Base-by-base conservation (phyloP, 1,140 invertebrate species). In the Oscheius sp. region DNA sequence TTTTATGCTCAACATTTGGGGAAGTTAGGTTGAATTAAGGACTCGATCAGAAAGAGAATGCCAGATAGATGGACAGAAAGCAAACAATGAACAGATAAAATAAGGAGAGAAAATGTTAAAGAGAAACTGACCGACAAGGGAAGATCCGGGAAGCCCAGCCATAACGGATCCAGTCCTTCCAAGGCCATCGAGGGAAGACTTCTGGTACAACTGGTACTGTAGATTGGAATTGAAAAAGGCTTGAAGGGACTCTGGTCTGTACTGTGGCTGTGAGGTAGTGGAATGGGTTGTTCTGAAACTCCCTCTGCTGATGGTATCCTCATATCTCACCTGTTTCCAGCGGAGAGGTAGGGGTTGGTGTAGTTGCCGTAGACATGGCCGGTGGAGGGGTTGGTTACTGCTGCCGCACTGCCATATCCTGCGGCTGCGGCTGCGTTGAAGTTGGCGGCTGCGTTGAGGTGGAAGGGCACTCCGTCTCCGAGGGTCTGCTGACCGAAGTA, bases 141-240 rank as follows among this genome's bases (percentile, higher is more conserved):
- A 77, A 31, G 38, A 69, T 3, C 75, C 49, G 3, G 64, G 75
- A 3, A 77, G 28, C 26, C 67, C 69, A 28, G 74, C 59, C 58
- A 77, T 69, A 1, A 77, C 59, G 58, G 59, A 38, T 15, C 45
- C 55, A 20, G 64, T 55, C 35, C 58, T 77, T 15, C 62, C 45
- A 23, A 49, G 38, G 34, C 58, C 66, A 49, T 64, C 36, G 4
- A 69, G 29, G 2, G 58, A 71, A 18, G 76, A 72, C 31, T 70
- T 75, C 38, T 74, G 76, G 46, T 76, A 77, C 2, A 77, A 42
- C 58, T 77, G 77, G 63, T 77, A 77, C 58, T 74, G 76, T 2
- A 77, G 52, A 46, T 73, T 73, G 26, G 65, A 72, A 42, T 78
- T 78, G 49, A 78, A 74, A 42, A 78, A 78, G 10, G 75, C 75